Base-by-base conservation (phyloP, 2,797 vertebrate species). In the Argya squamiceps region DNA sequence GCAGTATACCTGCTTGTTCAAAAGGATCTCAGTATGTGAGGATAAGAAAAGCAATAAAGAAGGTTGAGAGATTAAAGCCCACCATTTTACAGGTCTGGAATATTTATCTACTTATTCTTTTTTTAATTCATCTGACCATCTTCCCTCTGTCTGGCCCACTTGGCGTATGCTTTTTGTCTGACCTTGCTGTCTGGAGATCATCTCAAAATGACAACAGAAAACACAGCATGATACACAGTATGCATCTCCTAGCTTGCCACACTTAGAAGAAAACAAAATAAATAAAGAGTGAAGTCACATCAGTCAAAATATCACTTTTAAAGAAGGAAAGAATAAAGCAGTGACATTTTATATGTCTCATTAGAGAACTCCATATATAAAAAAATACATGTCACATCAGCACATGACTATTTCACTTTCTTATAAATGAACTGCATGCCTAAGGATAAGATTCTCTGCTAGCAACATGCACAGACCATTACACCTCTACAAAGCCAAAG, bases 61-160 rank as follows among this genome's bases (percentile, higher is more conserved):
- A 76, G 27, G 20, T 17, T 50, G 41, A 75, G 47, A 92, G 17
- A 71, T 44, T 87, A 88, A 88, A 90, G 44, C 16, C 21, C 67
- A 44, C 14, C 14, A 29, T 26, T 84, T 78, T 76, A 69, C 32
- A 89, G n/a, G 50, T 87, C 76, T 84, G 53, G 76, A 95, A 91
- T 95, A 90, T 83, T 91, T 96, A 85, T 91, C 62, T 75, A 27
- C 56, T 92, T 91, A 68, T 52, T 88, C 49, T 77, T 21, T 47
- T 91, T 94, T 81, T 93, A 93, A 96, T 95, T 94, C 75, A 78
- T 59, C 58, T 92, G 91, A 89, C 55, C n/a, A 88, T 46, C 64
- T 92, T 78, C 59, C n/a, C 80, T 93, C 65, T 91, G 77, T 81
- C 83, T 88, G 67, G 59, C 14, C 49, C 46, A 82, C 95, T 96